Percentiles rank a stretch among this genome's conserved stretches.
Conservation (phyloP, 2,888 invertebrate genomes). For the Prenolepis imparis region DNA sequence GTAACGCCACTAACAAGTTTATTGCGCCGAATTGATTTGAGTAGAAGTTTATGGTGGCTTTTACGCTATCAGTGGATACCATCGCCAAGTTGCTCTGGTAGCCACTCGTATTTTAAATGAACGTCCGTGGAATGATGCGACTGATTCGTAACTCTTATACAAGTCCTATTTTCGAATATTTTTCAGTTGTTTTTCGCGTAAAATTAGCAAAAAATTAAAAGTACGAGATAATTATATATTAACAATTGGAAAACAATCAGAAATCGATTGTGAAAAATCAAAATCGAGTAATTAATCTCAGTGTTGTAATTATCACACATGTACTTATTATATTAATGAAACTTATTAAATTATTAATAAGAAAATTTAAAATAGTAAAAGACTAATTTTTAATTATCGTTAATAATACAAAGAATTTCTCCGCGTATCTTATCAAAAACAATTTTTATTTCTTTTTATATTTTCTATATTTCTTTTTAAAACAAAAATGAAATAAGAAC, state of each 20-base stretch:
- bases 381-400: background rate
- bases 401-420: background rate
- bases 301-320: background rate
- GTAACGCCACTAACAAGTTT: constrained; percentile 70
- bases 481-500: background rate
- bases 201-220: constrained; percentile 12
- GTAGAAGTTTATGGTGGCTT: constrained; percentile 79
- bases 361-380: background rate
- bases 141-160: constrained; percentile 33
- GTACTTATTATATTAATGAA: background rate
- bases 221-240: no score
- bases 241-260: background rate
- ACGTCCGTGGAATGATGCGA: constrained; percentile 54
- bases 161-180: background rate
- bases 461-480: background rate
- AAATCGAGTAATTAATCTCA: background rate
- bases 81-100: constrained; percentile 26
- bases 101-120: constrained; percentile 75
- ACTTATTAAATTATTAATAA: background rate
- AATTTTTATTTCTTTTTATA: background rate
- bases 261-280: background rate
- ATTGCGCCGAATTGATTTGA: constrained; percentile 78
- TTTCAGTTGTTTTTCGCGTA: constrained; percentile 14
- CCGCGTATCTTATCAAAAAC: background rate
- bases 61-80: constrained; percentile 67